These are phyloP conservation scores for Bucco capensis DNA, from an alignment of 2,113 vertebrate genomes.

Conservation along the genomic window DNA sequence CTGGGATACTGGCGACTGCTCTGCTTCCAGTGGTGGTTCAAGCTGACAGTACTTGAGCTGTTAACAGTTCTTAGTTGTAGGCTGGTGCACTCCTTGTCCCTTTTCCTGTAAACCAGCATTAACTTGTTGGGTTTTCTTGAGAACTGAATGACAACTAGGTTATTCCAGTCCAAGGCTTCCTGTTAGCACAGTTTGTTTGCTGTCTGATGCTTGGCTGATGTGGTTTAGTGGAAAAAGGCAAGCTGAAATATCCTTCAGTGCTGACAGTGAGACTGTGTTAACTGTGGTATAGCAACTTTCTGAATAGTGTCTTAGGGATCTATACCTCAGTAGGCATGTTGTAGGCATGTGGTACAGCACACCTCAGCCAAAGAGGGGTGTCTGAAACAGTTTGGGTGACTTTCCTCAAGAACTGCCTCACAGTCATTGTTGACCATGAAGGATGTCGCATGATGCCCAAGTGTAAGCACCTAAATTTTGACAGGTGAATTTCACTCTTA, in stretches of 20 bases:
- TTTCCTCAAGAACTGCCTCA: not conserved
- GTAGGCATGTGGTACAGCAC: not conserved
- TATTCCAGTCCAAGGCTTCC: not conserved
- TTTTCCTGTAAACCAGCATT: not conserved
- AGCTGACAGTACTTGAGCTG: not conserved
- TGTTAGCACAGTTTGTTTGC: not conserved
- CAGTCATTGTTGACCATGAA: not conserved
- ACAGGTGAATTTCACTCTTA: not conserved
- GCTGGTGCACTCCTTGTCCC: not conserved
- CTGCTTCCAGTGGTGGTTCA: not conserved
- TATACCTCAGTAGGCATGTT: not conserved
- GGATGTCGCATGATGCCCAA: not conserved
- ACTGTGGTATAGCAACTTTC: not conserved
- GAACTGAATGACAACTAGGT: not conserved
- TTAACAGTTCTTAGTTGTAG: not conserved
- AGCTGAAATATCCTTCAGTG: not conserved
- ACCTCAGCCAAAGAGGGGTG: not conserved
- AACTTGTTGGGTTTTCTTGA: not conserved
- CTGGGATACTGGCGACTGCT: not conserved
- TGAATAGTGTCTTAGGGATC: not conserved
- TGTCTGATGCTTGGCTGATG: not conserved
- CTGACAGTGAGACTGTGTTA: not conserved
- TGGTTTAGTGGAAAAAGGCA: not conserved
- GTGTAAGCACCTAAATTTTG: not conserved
- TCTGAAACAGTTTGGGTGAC: not conserved